Percentiles rank a stretch among this genome's conserved stretches.
phyloP scores from a whole-genome alignment of 2,113 vertebrate species.

The Chaetodon auriga region DNA sequence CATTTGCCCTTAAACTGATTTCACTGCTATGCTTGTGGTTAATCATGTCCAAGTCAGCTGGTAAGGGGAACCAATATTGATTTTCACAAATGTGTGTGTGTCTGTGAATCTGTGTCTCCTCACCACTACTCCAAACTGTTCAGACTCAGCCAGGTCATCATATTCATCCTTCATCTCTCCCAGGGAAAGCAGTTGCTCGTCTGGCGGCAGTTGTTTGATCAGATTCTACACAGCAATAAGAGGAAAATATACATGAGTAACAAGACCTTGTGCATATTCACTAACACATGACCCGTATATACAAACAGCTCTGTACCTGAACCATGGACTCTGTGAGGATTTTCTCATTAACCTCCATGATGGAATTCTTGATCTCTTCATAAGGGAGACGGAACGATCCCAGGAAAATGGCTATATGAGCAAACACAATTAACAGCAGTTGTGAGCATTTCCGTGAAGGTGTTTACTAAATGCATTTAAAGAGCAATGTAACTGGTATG shows the following conservation, averaged over 20 bases:
- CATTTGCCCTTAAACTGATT: slow-evolving; percentile 19
- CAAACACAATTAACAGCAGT: slow-evolving; percentile 14
- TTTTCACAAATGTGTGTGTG: neutral
- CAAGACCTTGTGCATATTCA: neutral
- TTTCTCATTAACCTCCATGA: slow-evolving; percentile 89
- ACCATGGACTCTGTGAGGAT: slow-evolving; percentile 88
- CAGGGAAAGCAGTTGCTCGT: slow-evolving; percentile 84
- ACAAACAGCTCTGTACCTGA: slow-evolving; percentile 77
- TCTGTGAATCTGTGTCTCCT: slow-evolving; percentile 53
- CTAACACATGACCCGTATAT: neutral
- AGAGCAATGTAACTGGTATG: neutral
- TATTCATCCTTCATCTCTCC: slow-evolving; percentile 90
- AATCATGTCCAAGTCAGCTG: slow-evolving; percentile 40
- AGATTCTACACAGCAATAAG: slow-evolving; percentile 83
- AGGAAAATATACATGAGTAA: slow-evolving; percentile 2
- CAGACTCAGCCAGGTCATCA: slow-evolving; percentile 88
- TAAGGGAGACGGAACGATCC: slow-evolving; percentile 90
- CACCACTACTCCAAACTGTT: slow-evolving; percentile 92
- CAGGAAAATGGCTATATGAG: slow-evolving; percentile 87
- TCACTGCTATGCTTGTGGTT: slow-evolving; percentile 3
- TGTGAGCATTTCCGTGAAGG: neutral
- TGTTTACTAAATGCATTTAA: neutral
- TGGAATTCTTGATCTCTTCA: slow-evolving; percentile 87
- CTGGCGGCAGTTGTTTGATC: slow-evolving; percentile 87
- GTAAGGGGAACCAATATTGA: neutral